Evolutionary conservation across 2,888 invertebrate genomes (phyloP), one percentile per base, ranked within the genome.

Genomic region (Trisateles emortualis): DNA sequence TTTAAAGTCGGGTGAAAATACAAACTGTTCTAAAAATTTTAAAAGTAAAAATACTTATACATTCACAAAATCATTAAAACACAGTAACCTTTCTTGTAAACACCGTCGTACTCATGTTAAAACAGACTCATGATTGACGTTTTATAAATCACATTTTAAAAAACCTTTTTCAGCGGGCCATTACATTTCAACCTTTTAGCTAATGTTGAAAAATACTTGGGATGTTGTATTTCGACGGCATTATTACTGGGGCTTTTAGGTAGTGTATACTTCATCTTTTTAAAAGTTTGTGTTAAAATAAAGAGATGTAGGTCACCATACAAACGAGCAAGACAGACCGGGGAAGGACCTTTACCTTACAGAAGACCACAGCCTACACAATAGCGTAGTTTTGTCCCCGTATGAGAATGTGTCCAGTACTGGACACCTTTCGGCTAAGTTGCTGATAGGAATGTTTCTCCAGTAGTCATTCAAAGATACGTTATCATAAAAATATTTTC

Each of bases 181-280:
- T 56, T 53, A 45, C 40, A 35, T 59, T 49, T 46, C 32, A 55
- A 52, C 40, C 49, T 69, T 60, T 69, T 68, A 45, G 52, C 35
- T 54, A 54, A 61, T 60, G 55, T 22, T 38, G 32, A 30, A 51
- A 57, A 54, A 51, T 48, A 44, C 44, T 52, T 46, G 6, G 14
- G n/a, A n/a, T 22, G 10, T 14, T 11, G 9, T 50, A 41, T 40
- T 46, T 47, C 6, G 3, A 4, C 1, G 5, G 29, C 14, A 19
- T 35, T 54, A 48, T 43, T 50, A 38, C 35, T 14, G 16, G 9
- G 10, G 41, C 30, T 54, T 57, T 52, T 36, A 41, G 42, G 39
- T 9, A 17, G n/a, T 41, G 16, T 43, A 39, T 29, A 41, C 13
- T 11, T 46, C 10, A 16, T 17, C 16, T 32, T 6, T 24, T 9